Percentiles rank a stretch among this genome's conserved stretches.
phyloP scores from a whole-genome alignment of 1,140 invertebrate species.

The Thrips palmi region DNA sequence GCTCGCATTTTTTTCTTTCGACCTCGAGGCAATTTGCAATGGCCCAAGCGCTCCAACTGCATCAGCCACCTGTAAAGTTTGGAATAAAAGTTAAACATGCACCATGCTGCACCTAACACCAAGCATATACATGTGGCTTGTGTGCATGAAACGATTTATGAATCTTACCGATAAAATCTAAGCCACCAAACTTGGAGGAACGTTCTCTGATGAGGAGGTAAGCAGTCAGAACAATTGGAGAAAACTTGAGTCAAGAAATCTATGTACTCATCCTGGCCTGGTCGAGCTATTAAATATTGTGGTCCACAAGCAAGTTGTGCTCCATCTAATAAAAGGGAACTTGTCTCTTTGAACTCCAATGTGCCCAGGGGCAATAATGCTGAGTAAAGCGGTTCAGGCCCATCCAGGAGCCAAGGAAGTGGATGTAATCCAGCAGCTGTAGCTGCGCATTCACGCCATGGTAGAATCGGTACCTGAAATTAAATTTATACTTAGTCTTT shows the following conservation, averaged over 20 bases:
- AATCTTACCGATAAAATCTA: conserved; percentile 29
- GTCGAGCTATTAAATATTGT: conserved; percentile 33
- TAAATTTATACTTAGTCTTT: too few relatives aligned
- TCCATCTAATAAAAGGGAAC: not conserved
- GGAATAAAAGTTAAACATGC: too few relatives aligned
- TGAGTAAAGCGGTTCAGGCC: conserved; percentile 28
- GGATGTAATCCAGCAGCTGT: conserved; percentile 23
- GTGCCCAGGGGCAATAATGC: not conserved
- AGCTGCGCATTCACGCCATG: conserved; percentile 1
- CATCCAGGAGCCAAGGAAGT: conserved; percentile 30
- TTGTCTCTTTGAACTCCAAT: not conserved
- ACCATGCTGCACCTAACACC: too few relatives aligned
- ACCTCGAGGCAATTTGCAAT: too few relatives aligned
- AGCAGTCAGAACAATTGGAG: conserved; percentile 21
- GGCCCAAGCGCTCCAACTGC: too few relatives aligned
- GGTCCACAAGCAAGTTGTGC: conserved; percentile 23
- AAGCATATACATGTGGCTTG: too few relatives aligned
- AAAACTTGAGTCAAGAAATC: conserved; percentile 27
- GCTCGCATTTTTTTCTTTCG: too few relatives aligned
- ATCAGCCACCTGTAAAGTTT: too few relatives aligned
- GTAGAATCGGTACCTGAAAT: conserved; percentile 11
- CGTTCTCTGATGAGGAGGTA: conserved; percentile 20
- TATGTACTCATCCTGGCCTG: conserved; percentile 36
- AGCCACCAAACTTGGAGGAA: conserved; percentile 37
- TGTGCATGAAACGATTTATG: conserved; percentile 5